These are phyloP conservation scores for Thunnus albacares DNA, from an alignment of 2,797 vertebrate species.

Conservation along the genomic window DNA sequence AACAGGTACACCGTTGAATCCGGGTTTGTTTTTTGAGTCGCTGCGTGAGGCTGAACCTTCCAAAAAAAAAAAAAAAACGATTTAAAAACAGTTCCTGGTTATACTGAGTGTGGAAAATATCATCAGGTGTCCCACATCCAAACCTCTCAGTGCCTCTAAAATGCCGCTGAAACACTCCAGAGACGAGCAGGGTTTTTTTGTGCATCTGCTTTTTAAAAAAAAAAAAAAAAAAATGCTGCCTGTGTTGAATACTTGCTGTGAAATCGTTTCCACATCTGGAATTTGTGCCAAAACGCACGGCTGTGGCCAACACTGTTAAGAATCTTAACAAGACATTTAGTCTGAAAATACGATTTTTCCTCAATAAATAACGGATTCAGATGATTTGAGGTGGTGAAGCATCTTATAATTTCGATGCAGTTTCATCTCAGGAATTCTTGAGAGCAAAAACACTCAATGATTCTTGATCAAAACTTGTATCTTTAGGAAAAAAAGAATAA, in stretches of 20 bases:
- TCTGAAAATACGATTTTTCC: neutral
- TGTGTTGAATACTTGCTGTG: conserved; percentile 40
- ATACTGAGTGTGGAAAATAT: conserved; percentile 13
- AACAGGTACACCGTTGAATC: conserved; percentile 61
- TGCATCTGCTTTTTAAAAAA: neutral
- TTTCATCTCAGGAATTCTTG: neutral
- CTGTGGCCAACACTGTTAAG: conserved; percentile 9
- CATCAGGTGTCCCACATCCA: conserved; percentile 17
- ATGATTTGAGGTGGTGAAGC: neutral
- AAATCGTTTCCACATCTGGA: conserved; percentile 15
- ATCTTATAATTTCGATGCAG: neutral
- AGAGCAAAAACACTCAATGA: neutral
- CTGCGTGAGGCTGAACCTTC: neutral
- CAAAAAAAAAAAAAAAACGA: neutral
- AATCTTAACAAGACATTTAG: conserved; percentile 3
- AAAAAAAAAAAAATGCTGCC: neutral
- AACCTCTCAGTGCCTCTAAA: neutral
- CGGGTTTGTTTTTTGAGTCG: conserved; percentile 4
- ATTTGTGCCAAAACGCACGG: conserved; percentile 6
- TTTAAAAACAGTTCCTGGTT: neutral
- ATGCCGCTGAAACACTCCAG: neutral
- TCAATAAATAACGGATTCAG: neutral
- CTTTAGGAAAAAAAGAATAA: neutral
- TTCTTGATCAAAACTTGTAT: neutral
- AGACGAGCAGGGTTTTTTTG: neutral